Evolutionary conservation across 2,113 vertebrate species (phyloP).

Genomic region (Caracal caracal): DNA sequence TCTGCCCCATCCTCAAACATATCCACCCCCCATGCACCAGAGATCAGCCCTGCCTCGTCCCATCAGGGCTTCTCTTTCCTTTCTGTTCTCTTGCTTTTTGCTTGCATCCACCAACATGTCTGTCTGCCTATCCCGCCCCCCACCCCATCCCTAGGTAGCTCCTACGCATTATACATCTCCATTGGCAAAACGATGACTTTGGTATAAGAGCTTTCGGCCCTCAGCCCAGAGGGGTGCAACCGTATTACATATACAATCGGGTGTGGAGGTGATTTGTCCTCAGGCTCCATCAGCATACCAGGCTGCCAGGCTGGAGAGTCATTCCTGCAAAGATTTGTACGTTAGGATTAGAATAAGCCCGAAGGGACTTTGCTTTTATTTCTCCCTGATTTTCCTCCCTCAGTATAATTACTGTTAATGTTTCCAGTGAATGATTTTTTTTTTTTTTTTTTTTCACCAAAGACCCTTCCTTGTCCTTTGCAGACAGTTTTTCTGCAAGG

Average conservation of each 20-base stretch:
- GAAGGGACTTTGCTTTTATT: not conserved
- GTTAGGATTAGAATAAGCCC: not conserved
- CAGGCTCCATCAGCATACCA: not conserved
- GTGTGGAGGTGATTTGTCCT: not conserved
- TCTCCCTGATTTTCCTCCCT: too few relatives aligned
- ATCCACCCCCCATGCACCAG: rapidly evolving
- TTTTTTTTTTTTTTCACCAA: not conserved
- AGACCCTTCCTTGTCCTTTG: not conserved
- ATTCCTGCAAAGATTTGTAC: not conserved
- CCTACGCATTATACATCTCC: not conserved
- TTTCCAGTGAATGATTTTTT: not conserved
- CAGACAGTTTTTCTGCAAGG: not conserved
- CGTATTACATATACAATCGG: rapidly evolving
- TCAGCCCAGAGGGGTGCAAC: not conserved
- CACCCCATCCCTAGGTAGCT: rapidly evolving
- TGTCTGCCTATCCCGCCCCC: not conserved
- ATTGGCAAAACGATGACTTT: not conserved
- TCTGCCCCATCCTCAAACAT: too few relatives aligned
- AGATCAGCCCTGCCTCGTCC: not conserved
- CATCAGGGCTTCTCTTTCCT: not conserved
- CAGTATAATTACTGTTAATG: not conserved
- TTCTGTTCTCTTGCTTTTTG: not conserved
- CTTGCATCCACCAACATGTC: not conserved
- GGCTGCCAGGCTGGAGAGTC: not conserved
- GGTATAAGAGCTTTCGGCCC: not conserved